Evolutionary conservation across 2,797 vertebrate species (phyloP).

Genomic region (Vultur gryphus): DNA sequence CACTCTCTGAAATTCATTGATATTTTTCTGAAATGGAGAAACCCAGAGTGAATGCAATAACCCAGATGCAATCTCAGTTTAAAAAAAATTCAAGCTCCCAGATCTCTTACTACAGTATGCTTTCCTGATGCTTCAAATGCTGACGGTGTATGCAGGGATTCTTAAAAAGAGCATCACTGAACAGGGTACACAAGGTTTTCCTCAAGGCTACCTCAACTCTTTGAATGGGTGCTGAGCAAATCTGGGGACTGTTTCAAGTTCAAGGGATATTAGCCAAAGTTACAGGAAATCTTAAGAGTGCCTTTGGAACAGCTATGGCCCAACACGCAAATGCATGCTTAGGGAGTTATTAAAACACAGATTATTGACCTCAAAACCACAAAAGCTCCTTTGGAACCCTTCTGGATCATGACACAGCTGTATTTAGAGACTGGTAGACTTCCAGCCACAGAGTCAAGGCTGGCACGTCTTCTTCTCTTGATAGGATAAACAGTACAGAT

Average conservation of each 20-base stretch:
- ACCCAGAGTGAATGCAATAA: background rate
- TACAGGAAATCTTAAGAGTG: background rate
- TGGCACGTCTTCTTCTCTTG: background rate
- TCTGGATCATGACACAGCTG: background rate
- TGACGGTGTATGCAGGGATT: background rate
- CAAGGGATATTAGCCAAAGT: background rate
- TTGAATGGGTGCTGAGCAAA: background rate
- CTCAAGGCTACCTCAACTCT: background rate
- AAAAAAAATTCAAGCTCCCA: background rate
- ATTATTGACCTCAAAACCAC: slow-evolving; percentile 12
- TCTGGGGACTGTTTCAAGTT: background rate
- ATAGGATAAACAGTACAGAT: background rate
- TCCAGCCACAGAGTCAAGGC: background rate
- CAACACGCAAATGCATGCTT: background rate
- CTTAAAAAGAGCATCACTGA: background rate
- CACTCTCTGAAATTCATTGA: background rate
- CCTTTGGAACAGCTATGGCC: background rate
- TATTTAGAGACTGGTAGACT: background rate
- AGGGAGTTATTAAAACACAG: slow-evolving; percentile 7
- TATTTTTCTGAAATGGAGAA: background rate
- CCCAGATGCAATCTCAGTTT: background rate
- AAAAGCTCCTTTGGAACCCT: background rate
- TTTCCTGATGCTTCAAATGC: background rate
- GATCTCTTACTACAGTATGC: background rate
- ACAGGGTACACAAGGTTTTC: background rate